These are phyloP conservation scores for Oreochromis aureus DNA, from an alignment of 2,113 vertebrate genomes.

Conservation along the genomic window DNA sequence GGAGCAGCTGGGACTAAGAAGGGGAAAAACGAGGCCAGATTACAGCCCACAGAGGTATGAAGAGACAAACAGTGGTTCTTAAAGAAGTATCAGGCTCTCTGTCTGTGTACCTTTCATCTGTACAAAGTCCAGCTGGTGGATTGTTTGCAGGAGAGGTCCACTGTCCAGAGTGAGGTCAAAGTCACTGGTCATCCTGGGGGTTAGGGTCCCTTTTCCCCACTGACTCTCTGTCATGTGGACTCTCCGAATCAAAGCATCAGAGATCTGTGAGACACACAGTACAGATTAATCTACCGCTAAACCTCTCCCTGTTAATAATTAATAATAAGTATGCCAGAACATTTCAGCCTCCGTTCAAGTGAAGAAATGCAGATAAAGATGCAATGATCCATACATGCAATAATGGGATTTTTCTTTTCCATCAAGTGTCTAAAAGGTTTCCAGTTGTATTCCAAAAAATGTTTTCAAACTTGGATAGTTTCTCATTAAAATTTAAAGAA, in stretches of 20 bases:
- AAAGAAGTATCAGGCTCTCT: not conserved
- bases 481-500: not conserved
- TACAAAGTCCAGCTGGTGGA: conserved; percentile 97
- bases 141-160: conserved; percentile 89
- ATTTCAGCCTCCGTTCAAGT: not conserved
- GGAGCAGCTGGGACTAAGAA: conserved; percentile 88
- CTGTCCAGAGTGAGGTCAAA: conserved; percentile 97
- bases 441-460: not conserved
- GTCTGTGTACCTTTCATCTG: conserved; percentile 90
- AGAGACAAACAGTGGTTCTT: not conserved
- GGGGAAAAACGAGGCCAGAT: conserved; percentile 46
- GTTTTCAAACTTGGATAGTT: not conserved
- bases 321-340: not conserved
- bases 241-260: conserved; percentile 93
- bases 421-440: not conserved
- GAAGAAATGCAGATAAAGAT: not conserved
- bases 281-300: not conserved
- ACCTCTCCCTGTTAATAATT: not conserved
- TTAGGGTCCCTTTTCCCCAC: conserved; percentile 96
- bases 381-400: not conserved
- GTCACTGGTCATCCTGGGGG: conserved; percentile 94
- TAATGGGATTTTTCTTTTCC: not conserved
- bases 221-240: conserved; percentile 94
- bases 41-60: conserved; percentile 19
- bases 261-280: conserved; percentile 77